Conservation (phyloP, 2,888 invertebrate genomes). For the Leucophenga maculata region DNA sequence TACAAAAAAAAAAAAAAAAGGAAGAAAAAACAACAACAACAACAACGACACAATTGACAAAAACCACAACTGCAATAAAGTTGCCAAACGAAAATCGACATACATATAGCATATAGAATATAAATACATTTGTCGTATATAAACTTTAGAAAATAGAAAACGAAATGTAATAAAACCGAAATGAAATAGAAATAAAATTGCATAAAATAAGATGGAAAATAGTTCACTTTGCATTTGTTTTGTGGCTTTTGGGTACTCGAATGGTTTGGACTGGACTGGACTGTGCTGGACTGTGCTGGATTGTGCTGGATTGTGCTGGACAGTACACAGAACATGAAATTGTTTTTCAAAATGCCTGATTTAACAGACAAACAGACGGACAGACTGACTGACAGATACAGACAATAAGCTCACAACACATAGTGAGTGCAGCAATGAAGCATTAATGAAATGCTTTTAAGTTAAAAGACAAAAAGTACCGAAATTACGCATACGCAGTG, state of each 20-base stretch:
- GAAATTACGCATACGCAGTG: too few species aligned
- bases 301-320: too few species aligned
- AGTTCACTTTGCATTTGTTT: conserved; percentile 18
- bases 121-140: neutral
- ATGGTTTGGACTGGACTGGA: too few species aligned
- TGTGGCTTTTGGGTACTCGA: conserved; percentile 5
- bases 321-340: too few species aligned
- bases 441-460: conserved; percentile 13
- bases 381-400: too few species aligned
- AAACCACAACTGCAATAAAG: conserved; percentile 28
- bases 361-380: too few species aligned
- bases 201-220: neutral
- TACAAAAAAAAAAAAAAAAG: too few species aligned
- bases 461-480: neutral
- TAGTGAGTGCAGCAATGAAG: conserved; percentile 8
- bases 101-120: neutral
- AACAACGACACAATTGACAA: conserved; percentile 32
- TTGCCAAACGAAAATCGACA: neutral
- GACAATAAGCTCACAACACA: too few species aligned
- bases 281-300: too few species aligned
- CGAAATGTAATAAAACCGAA: conserved; percentile 3
- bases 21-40: conserved; percentile 39
- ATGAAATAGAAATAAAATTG: neutral
- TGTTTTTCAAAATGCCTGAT: too few species aligned
- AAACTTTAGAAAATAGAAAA: neutral